Conservation (phyloP, 2,888 invertebrate genomes). For the Coleophora deauratella region DNA sequence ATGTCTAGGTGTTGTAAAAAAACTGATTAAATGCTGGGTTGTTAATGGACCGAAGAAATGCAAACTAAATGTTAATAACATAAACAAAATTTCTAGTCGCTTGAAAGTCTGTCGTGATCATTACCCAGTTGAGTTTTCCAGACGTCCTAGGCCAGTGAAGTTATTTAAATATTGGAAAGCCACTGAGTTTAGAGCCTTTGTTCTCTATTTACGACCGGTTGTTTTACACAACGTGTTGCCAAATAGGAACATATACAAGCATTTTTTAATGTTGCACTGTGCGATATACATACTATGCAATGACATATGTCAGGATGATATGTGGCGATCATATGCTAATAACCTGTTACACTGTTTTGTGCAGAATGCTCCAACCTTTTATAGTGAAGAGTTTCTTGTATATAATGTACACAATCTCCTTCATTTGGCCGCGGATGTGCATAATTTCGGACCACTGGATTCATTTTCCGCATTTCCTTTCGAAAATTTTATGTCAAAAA, state of each 20-base stretch:
- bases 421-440: slow-evolving; percentile 1
- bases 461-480: slow-evolving; percentile 2
- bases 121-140: slow-evolving; percentile 4
- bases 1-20: slow-evolving; percentile 3
- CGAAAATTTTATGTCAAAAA: slow-evolving; percentile 3
- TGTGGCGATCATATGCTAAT: slow-evolving; percentile 5
- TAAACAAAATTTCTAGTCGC: slow-evolving; percentile 3
- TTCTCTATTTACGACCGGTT: slow-evolving; percentile 3
- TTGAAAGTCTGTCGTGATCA: slow-evolving; percentile 2
- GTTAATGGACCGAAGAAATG: slow-evolving; percentile 7
- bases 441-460: slow-evolving; percentile 1
- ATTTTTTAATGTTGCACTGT: slow-evolving; percentile 4
- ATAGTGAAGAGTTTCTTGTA: slow-evolving; percentile 1
- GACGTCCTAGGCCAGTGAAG: background rate
- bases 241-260: background rate
- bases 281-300: slow-evolving; percentile 4
- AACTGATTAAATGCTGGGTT: slow-evolving; percentile 4
- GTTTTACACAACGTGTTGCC: slow-evolving; percentile 3
- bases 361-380: background rate
- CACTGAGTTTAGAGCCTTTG: slow-evolving; percentile 8
- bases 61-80: slow-evolving; percentile 4
- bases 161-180: slow-evolving; percentile 10
- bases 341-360: slow-evolving; percentile 2
- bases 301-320: slow-evolving; percentile 1
- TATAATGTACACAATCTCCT: slow-evolving; percentile 2